A percentile compares a stretch with the other conserved stretches of the same genome.
These are phyloP conservation scores for Diprion similis DNA, from an alignment of 1,140 invertebrate genomes.

Conservation along the genomic window DNA sequence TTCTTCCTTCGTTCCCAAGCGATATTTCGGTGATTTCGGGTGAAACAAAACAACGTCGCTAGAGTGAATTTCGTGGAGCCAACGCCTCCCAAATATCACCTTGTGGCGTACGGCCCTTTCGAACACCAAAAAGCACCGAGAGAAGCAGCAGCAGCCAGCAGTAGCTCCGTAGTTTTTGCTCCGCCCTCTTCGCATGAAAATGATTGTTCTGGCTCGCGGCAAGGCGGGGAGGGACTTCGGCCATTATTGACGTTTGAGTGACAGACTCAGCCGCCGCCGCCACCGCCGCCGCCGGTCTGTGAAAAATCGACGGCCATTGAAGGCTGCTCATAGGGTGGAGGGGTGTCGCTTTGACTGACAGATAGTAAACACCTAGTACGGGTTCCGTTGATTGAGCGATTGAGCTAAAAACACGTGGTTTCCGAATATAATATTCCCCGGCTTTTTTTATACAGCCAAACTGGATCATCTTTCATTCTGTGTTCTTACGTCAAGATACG, in stretches of 20 bases:
- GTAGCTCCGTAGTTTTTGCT: slow-evolving; percentile 37
- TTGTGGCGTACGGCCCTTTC: slow-evolving; percentile 2
- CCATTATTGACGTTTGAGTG: slow-evolving; percentile 45
- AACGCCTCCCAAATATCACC: background rate
- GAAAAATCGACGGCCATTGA: slow-evolving; percentile 27
- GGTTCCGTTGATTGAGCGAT: slow-evolving; percentile 10
- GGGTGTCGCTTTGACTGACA: slow-evolving; percentile 17
- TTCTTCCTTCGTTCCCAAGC: too few species aligned
- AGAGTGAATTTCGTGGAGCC: background rate
- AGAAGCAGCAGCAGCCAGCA: slow-evolving; percentile 10
- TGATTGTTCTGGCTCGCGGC: slow-evolving; percentile 34
- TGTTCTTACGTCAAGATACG: too few species aligned
- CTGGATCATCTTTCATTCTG: too few species aligned
- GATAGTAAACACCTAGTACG: slow-evolving; percentile 26
- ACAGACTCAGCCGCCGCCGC: slow-evolving; percentile 24
- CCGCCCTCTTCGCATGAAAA: slow-evolving; percentile 39
- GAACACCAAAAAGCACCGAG: background rate
- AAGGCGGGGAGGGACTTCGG: slow-evolving; percentile 18
- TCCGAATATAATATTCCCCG: background rate
- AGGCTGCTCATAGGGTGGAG: background rate
- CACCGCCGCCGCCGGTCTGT: slow-evolving; percentile 11
- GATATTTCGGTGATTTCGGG: too few species aligned
- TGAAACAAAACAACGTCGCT: too few species aligned
- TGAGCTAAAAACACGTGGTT: slow-evolving; percentile 11
- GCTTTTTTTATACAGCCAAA: too few species aligned